Base-by-base conservation (phyloP, 1,140 invertebrate species). In the Euglossa dilemma region DNA sequence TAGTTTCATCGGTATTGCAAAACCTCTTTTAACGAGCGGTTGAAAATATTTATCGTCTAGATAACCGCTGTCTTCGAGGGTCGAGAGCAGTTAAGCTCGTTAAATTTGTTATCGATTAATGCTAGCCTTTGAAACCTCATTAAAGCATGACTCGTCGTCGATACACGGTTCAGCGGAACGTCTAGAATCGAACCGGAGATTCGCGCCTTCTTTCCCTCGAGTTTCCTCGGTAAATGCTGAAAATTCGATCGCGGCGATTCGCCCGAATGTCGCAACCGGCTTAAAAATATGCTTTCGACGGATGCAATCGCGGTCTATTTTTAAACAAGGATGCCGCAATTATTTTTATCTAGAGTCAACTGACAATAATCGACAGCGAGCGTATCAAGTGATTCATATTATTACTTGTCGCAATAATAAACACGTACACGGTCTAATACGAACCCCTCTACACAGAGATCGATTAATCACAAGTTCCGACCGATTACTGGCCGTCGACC, bases 341-440 rank as follows among this genome's bases (percentile, higher is more conserved):
- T 82, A 76, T 82, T 82, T 82, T 75, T 67, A 76, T 82, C 80
- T 76, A 69, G 18, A 69, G 72, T 59, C 64, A 76, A 64, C 83
- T 56, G 72, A 70, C 56, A 73, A 66, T 80, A 66, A 70, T 57
- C 57, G 50, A 45, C 66, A 9, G 47, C n/a, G 56, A 83, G 12
- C 47, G 36, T 66, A 71, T 87, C 85, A 73, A 87, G 69, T 66
- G 72, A 86, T 87, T 77, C 81, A 84, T 77, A 84, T 87, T 77
- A 87, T 87, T 87, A 77, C 16, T 87, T 52, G 67, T 25, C 4
- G 56, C 56, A 87, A 87, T 76, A 87, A 87, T 73, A 87, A 87
- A 87, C 77, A 20, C 54, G 52, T n/a, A 72, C 72, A 80, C 28
- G 85, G 59, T 20, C 45, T 43, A 52, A 61, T 72, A 79, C 61